Evolutionary conservation across 2,797 vertebrate genomes (phyloP).

Genomic region (Takifugu ocellatus): DNA sequence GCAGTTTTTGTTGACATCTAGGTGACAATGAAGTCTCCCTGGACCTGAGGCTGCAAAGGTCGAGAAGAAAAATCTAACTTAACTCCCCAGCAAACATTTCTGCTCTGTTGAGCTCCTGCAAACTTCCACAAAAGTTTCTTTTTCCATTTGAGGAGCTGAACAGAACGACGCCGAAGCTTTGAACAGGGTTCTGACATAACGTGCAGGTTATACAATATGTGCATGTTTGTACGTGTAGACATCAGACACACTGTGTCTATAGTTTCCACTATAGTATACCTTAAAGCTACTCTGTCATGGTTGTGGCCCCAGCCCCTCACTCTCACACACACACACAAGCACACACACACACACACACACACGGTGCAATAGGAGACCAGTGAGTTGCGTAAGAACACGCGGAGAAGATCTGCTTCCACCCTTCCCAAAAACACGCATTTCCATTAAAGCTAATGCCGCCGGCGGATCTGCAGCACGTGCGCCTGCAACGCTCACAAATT

Average conservation of each 20-base stretch:
- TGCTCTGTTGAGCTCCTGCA: too few relatives aligned
- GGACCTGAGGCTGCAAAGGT: too few relatives aligned
- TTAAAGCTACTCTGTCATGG: slow-evolving; percentile 1
- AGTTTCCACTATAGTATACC: slow-evolving; percentile 2
- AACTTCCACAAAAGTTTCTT: not conserved
- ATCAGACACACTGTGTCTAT: slow-evolving; percentile 3
- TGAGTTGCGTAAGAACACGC: slow-evolving; percentile 43
- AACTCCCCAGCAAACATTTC: too few relatives aligned
- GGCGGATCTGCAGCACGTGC: not conserved
- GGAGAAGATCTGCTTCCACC: slow-evolving; percentile 30
- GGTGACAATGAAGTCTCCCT: too few relatives aligned
- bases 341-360: not conserved
- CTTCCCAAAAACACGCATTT: slow-evolving; percentile 26
- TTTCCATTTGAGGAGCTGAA: not conserved
- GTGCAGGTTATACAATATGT: slow-evolving; percentile 1
- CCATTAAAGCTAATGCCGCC: too few relatives aligned
- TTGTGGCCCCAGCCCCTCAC: not conserved
- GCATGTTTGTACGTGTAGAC: slow-evolving; percentile 10
- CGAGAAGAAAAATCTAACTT: too few relatives aligned
- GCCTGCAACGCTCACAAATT: not conserved
- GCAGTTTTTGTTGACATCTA: too few relatives aligned
- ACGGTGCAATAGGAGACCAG: slow-evolving; percentile 22
- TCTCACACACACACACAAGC: too few relatives aligned
- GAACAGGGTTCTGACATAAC: slow-evolving; percentile 4
- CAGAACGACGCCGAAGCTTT: not conserved